A percentile compares a stretch with the other conserved stretches of the same genome.
These are phyloP conservation scores for Spheniscus humboldti DNA, from an alignment of 2,797 vertebrate species.

Conservation along the genomic window DNA sequence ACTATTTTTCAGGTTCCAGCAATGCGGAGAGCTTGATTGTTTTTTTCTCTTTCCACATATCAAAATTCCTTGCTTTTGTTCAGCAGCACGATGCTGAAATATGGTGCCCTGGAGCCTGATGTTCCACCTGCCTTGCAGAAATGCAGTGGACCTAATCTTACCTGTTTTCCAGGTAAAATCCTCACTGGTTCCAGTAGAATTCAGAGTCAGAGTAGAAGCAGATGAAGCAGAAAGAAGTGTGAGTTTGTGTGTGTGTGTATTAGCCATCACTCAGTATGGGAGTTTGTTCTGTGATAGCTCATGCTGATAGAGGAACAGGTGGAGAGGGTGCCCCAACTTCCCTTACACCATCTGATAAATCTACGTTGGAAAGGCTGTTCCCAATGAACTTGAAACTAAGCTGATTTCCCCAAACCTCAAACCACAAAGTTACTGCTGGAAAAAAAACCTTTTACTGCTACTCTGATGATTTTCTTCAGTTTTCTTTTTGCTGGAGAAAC, in stretches of 20 bases:
- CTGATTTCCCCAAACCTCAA: not conserved
- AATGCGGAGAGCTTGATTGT: not conserved
- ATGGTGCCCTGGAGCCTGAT: not conserved
- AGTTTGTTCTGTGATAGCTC: not conserved
- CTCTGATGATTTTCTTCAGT: not conserved
- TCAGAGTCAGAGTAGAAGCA: not conserved
- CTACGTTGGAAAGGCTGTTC: not conserved
- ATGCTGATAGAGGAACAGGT: not conserved
- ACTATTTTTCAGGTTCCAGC: not conserved
- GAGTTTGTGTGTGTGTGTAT: not conserved
- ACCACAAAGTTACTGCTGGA: not conserved
- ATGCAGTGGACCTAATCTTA: not conserved
- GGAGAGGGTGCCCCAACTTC: not conserved
- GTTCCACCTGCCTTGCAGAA: not conserved
- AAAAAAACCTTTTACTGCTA: not conserved
- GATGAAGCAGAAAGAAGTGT: not conserved
- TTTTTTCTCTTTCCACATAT: not conserved
- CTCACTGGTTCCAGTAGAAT: not conserved
- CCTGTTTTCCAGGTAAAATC: not conserved
- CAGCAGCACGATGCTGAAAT: not conserved
- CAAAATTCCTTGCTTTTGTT: not conserved
- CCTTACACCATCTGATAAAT: not conserved
- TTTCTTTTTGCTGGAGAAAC: not conserved
- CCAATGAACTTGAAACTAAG: not conserved
- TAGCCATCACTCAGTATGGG: not conserved